Evolutionary conservation across 2,113 vertebrate species (phyloP), one percentile per base, ranked within the genome.

Genomic region (Grammomys dolichurus): DNA sequence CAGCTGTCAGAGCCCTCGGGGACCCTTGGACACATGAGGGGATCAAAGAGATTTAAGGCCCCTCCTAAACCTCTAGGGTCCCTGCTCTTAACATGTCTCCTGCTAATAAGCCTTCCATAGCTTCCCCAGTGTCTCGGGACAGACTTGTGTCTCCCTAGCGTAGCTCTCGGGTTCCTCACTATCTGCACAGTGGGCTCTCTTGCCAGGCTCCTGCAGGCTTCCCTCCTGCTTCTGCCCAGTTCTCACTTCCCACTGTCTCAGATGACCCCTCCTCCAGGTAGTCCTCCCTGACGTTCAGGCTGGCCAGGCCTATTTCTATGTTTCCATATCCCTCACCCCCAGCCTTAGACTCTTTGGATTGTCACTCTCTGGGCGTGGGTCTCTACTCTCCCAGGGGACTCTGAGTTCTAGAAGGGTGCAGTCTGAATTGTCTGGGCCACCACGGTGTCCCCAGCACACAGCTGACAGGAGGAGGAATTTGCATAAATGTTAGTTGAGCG

Each of bases 201-300:
- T 20, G 40, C 58, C 40, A 65, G 58, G 24, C 58, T 56, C 58
- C 8, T 1, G 51, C 36, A 48, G 36, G 17, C 3, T 17, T 11
- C 58, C 63, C 10, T 58, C 36, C 26, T 3, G 11, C 63, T 26
- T 80, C 33, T 48, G 6, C 31, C 7, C 2, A 13, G 4, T 36
- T 82, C 69, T 80, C 33, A 7, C 63, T 73, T 54, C 60, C 72
- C 67, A 46, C 48, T 63, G 33, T 17, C n/a, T 92, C 70, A 69
- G 46, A 58, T 46, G 80, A 40, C 58, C 26, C 17, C 26, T 95
- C 94, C 70, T 94, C 95, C 89, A 51, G 70, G 51, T 78, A 95
- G 90, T 48, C 90, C 77, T 89, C 82, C 58, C 60, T 72, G 48
- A 67, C 8, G 14, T 31, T 5, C 22, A n/a, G n/a, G 40, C 40